Conservation (phyloP, 2,888 invertebrate genomes). For the Lacanobia wlatinum region DNA sequence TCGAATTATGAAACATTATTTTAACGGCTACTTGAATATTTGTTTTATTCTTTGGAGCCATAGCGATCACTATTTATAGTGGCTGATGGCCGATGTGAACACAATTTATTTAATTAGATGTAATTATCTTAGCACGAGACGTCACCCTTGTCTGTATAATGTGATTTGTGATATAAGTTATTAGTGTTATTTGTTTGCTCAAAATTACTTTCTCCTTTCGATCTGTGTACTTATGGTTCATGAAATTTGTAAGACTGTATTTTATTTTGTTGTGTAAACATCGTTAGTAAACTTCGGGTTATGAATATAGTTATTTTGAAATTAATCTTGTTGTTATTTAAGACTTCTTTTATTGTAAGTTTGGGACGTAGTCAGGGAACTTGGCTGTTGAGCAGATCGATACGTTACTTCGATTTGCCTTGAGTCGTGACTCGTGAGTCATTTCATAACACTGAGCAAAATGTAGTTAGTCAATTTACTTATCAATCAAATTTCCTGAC, state of each 20-base stretch:
- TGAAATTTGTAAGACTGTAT: constrained; percentile 91
- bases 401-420: not conserved
- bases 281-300: constrained; percentile 88
- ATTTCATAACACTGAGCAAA: not conserved
- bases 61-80: constrained; percentile 14
- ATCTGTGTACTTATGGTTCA: constrained; percentile 89
- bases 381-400: not conserved
- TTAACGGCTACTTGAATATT: constrained; percentile 35
- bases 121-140: constrained; percentile 73
- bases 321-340: constrained; percentile 71
- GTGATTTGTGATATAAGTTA: constrained; percentile 87
- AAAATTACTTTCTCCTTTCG: constrained; percentile 82
- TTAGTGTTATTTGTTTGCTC: constrained; percentile 84
- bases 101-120: constrained; percentile 55
- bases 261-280: constrained; percentile 89
- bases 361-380: constrained; percentile 1
- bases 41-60: constrained; percentile 33
- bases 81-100: constrained; percentile 29
- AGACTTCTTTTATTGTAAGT: constrained; percentile 22
- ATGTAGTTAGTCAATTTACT: not conserved
- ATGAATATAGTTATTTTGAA: constrained; percentile 90
- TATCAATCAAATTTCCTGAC: not conserved
- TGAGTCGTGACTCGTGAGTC: not conserved
- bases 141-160: constrained; percentile 78
- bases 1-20: constrained; percentile 40